Percentiles rank a stretch among this genome's conserved stretches.
Evolutionary conservation across 2,888 invertebrate species (phyloP).

Genomic region (Timandra comae): DNA sequence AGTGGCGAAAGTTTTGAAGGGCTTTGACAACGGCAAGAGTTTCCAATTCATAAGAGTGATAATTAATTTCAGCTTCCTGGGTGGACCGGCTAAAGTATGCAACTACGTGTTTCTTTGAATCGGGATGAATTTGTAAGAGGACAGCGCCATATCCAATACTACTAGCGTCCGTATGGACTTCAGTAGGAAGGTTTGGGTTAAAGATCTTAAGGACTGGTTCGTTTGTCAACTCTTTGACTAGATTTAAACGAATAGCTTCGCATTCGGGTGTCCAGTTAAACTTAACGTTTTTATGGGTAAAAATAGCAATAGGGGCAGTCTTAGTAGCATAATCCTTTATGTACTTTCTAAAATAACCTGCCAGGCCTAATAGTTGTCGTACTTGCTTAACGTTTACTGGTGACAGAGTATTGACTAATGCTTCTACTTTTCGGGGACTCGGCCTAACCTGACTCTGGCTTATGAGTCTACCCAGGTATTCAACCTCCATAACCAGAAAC

Average conservation of each 20-base stretch:
- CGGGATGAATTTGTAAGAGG: slow-evolving; percentile 9
- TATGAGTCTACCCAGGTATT: slow-evolving; percentile 12
- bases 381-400: slow-evolving; percentile 2
- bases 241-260: too few relatives aligned
- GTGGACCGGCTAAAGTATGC: slow-evolving; percentile 16
- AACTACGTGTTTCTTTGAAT: slow-evolving; percentile 8
- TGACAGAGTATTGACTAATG: slow-evolving; percentile 6
- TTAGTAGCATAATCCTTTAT: slow-evolving; percentile 1
- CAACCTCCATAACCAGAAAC: slow-evolving; percentile 6
- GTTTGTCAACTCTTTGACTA: too few relatives aligned
- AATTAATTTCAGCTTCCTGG: slow-evolving; percentile 10
- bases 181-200: slow-evolving; percentile 10
- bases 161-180: slow-evolving; percentile 17
- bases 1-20: slow-evolving; percentile 3
- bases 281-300: slow-evolving; percentile 4
- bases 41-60: too few relatives aligned
- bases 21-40: neutral
- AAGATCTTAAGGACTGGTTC: slow-evolving; percentile 16
- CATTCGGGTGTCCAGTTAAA: too few relatives aligned
- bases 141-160: slow-evolving; percentile 15
- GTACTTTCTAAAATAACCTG: slow-evolving; percentile 2
- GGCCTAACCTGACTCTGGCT: slow-evolving; percentile 17
- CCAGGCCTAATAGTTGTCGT: slow-evolving; percentile 1
- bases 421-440: slow-evolving; percentile 11
- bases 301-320: slow-evolving; percentile 9